phyloP scores from a whole-genome alignment of 2,888 invertebrate genomes.

The Tanytarsus gracilentus region DNA sequence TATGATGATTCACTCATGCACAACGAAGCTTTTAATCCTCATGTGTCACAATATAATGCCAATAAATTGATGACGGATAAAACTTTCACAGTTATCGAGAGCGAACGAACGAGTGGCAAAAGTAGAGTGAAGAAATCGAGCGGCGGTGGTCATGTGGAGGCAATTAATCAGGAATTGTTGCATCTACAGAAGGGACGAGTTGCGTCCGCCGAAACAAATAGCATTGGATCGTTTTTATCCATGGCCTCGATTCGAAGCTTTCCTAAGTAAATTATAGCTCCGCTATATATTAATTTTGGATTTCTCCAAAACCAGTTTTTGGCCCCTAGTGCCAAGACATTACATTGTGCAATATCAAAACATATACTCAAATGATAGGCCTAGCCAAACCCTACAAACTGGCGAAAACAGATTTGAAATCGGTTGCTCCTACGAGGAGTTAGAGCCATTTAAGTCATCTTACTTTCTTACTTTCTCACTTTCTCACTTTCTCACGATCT shows the following conservation, averaged over 20 bases:
- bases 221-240: constrained; percentile 70
- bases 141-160: constrained; percentile 42
- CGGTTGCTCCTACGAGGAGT: too few relatives aligned
- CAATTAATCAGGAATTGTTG: constrained; percentile 33
- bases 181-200: neutral
- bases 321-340: too few relatives aligned
- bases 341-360: too few relatives aligned
- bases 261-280: constrained; percentile 49
- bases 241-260: constrained; percentile 83
- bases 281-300: neutral
- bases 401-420: too few relatives aligned
- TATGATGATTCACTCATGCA: constrained; percentile 34
- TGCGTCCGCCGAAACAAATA: constrained; percentile 40
- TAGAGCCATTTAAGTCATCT: too few relatives aligned
- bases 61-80: constrained; percentile 29
- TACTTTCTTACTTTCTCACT: too few relatives aligned
- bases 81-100: constrained; percentile 5
- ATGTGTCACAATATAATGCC: constrained; percentile 31
- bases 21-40: constrained; percentile 41
- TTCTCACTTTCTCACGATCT: too few relatives aligned
- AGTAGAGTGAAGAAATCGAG: constrained; percentile 33
- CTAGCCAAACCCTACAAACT: too few relatives aligned
- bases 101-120: constrained; percentile 18
- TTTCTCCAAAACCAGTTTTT: neutral
- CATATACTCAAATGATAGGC: too few relatives aligned